Percentiles rank a stretch among this genome's conserved stretches.
Conservation (phyloP, 2,888 invertebrate species). For the Tinea trinotella region DNA sequence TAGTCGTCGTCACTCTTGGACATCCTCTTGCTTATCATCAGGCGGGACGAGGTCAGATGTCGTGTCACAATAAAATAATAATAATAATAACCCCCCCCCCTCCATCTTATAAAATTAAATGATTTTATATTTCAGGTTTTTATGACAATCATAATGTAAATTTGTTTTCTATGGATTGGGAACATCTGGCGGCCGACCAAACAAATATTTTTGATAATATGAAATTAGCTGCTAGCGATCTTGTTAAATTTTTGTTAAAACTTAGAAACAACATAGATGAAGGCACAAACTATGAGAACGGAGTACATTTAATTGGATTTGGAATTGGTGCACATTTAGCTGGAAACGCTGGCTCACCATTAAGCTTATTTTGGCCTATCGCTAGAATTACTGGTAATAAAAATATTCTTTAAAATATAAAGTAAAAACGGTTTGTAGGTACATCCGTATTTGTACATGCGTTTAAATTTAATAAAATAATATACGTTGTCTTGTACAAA, state of each 20-base stretch:
- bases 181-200: not conserved
- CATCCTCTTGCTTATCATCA: too few relatives aligned
- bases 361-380: conserved; percentile 11
- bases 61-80: too few relatives aligned
- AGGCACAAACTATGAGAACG: not conserved
- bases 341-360: conserved; percentile 19
- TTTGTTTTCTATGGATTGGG: conserved; percentile 11
- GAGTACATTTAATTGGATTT: conserved; percentile 22
- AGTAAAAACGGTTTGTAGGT: too few relatives aligned
- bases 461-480: too few relatives aligned
- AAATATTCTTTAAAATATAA: too few relatives aligned
- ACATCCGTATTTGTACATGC: too few relatives aligned
- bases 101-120: too few relatives aligned
- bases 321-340: conserved; percentile 22
- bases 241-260: not conserved
- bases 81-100: too few relatives aligned
- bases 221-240: not conserved
- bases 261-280: not conserved
- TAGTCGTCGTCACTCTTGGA: too few relatives aligned
- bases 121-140: conserved; percentile 11
- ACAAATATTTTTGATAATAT: not conserved
- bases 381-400: conserved; percentile 23
- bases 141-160: not conserved
- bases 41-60: too few relatives aligned
- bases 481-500: too few relatives aligned